These are phyloP conservation scores for Mercenaria mercenaria DNA, from an alignment of 1,140 invertebrate species.

Conservation along the genomic window DNA sequence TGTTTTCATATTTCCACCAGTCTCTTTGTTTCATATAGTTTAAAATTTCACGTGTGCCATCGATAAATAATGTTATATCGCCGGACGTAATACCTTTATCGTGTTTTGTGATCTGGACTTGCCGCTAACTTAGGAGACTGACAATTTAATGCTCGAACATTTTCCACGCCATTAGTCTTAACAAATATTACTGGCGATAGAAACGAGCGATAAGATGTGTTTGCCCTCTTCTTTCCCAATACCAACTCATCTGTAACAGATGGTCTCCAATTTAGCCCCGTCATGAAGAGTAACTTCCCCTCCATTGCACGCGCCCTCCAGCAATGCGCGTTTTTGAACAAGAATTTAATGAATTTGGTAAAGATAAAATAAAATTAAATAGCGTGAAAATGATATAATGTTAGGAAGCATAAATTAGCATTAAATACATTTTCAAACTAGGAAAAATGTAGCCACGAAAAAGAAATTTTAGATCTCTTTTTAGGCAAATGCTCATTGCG, in stretches of 20 bases:
- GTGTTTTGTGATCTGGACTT: neutral
- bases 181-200: conserved; percentile 32
- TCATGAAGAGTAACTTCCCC: conserved; percentile 35
- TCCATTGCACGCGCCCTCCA: conserved; percentile 36
- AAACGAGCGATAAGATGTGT: neutral
- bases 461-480: too few species aligned
- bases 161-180: conserved; percentile 27
- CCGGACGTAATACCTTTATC: conserved; percentile 13
- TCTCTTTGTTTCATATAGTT: neutral
- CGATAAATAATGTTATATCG: conserved; percentile 28
- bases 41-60: conserved; percentile 3
- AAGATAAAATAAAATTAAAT: conserved; percentile 14
- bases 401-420: neutral
- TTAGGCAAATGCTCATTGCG: too few species aligned
- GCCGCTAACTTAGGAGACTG: neutral
- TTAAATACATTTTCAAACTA: neutral
- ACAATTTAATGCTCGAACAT: conserved; percentile 37
- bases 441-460: too few species aligned
- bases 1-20: too few species aligned
- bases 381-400: conserved; percentile 17
- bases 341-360: conserved; percentile 35
- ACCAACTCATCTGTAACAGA: conserved; percentile 22
- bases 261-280: conserved; percentile 39
- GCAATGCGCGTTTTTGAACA: neutral
- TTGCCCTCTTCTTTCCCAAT: neutral